Percentiles rank a stretch among this genome's conserved stretches.
These are phyloP conservation scores for Prionchulus punctatus DNA, from an alignment of 2,888 invertebrate genomes.

Conservation along the genomic window DNA sequence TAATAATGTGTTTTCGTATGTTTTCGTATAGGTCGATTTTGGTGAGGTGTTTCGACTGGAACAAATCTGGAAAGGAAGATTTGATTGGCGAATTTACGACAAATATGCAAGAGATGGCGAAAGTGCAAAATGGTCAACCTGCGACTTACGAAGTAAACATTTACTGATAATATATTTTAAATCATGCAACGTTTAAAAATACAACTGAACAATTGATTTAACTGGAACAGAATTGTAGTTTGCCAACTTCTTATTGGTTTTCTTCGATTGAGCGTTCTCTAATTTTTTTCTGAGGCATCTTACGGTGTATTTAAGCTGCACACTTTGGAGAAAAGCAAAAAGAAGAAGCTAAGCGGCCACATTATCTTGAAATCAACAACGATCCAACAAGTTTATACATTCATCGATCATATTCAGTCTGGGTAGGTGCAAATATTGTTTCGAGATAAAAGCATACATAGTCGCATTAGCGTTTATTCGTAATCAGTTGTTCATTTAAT, in stretches of 20 bases:
- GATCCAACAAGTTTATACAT: conserved; percentile 31
- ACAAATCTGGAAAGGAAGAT: conserved; percentile 11
- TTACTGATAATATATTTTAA: not conserved
- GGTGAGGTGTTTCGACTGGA: conserved; percentile 13
- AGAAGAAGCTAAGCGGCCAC: conserved; percentile 36
- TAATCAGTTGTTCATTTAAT: too few relatives aligned
- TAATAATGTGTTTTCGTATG: not conserved
- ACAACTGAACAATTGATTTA: not conserved
- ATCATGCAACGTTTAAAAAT: not conserved
- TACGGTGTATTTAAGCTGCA: too few relatives aligned
- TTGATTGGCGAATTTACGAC: conserved; percentile 13
- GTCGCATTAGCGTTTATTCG: too few relatives aligned
- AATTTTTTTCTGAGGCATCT: too few relatives aligned
- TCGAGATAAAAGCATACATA: not conserved
- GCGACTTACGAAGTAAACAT: not conserved
- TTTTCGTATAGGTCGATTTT: conserved; percentile 8
- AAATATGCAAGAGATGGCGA: conserved; percentile 4
- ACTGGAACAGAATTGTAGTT: too few relatives aligned
- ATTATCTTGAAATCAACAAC: conserved; percentile 19
- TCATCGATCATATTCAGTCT: conserved; percentile 42
- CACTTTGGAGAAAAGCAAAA: conserved; percentile 32
- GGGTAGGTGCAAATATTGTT: conserved; percentile 33
- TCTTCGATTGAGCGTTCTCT: not conserved
- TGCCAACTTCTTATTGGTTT: not conserved
- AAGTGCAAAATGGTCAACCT: not conserved